Conservation (phyloP, 2,797 vertebrate species). For the Enteromius paludinosus region DNA sequence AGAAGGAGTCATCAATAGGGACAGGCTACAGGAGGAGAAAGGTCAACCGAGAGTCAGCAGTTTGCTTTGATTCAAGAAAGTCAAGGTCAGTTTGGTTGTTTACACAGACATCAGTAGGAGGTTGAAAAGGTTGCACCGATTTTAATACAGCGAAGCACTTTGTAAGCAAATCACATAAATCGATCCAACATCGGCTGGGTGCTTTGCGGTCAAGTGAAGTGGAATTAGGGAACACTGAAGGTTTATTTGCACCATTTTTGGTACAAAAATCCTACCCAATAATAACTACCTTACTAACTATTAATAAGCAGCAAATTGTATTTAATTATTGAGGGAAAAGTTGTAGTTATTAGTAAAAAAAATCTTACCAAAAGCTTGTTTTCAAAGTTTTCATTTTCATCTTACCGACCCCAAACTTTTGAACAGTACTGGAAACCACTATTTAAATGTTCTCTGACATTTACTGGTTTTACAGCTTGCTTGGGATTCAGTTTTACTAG, state of each 20-base stretch:
- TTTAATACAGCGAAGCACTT: conserved; percentile 16
- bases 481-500: neutral
- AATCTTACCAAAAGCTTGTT: too few species aligned
- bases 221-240: neutral
- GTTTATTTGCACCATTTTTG: neutral
- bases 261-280: neutral
- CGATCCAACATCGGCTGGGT: neutral
- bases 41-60: conserved; percentile 32
- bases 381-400: too few species aligned
- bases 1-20: conserved; percentile 97
- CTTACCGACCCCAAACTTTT: neutral
- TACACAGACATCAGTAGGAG: conserved; percentile 18
- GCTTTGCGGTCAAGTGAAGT: neutral
- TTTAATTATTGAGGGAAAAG: too few species aligned
- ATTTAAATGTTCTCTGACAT: neutral
- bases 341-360: too few species aligned
- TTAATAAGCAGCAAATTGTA: too few species aligned
- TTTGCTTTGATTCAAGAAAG: conserved; percentile 30
- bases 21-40: conserved; percentile 82
- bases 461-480: neutral
- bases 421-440: neutral
- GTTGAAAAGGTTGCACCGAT: conserved; percentile 8
- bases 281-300: too few species aligned
- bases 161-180: conserved; percentile 6
- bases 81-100: conserved; percentile 41